Base-by-base conservation (phyloP, 1,140 invertebrate species). In the Sitobion miscanthi region DNA sequence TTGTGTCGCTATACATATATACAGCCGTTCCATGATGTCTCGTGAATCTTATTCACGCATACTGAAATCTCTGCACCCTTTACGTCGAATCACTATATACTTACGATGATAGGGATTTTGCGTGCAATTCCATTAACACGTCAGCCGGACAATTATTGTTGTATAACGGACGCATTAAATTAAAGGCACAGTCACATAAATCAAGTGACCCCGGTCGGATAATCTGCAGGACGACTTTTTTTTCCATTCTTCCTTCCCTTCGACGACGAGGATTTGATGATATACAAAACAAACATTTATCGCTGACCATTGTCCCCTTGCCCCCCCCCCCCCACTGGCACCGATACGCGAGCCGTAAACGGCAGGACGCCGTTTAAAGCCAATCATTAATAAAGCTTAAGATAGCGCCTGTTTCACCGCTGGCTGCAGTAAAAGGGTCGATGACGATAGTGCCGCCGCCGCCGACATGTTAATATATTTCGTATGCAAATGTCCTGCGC, bases 341-440 rank as follows among this genome's bases (percentile, higher is more conserved):
- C 62, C 14, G 62, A 17, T 35, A 88, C 86, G 42, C n/a, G 0
- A 4, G 9, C 35, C 0, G 17, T 91, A 77, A 45, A 77, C 62
- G 30, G 30, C 52, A 21, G 25, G 69, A 35, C 45, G 42, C 17
- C 77, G 91, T 92, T 83, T 52, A 92, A 92, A 92, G 69, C 91
- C 91, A 92, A 92, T 92, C 91, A 92, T 92, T 92, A 92, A 92
- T 92, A 92, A 92, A 92, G 91, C 91, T 92, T 92, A 92, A 92
- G 91, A 92, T 83, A 83, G 91, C 77, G 91, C 69, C 45, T 52
- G n/a, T 42, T n/a, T 4, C 42, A 42, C 38, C 9, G 52, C 38
- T 8, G 38, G 42, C 5, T 4, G 25, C 62, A 11, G 90, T 77
- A 35, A 49, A 83, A 52, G 90, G 90, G 86, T 77, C 42, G 62